A percentile compares a stretch with the other conserved stretches of the same genome.
These are phyloP conservation scores for Palythoa caribaeorum DNA, from an alignment of 92 coral and sea anemone genomes.

Conservation along the genomic window DNA sequence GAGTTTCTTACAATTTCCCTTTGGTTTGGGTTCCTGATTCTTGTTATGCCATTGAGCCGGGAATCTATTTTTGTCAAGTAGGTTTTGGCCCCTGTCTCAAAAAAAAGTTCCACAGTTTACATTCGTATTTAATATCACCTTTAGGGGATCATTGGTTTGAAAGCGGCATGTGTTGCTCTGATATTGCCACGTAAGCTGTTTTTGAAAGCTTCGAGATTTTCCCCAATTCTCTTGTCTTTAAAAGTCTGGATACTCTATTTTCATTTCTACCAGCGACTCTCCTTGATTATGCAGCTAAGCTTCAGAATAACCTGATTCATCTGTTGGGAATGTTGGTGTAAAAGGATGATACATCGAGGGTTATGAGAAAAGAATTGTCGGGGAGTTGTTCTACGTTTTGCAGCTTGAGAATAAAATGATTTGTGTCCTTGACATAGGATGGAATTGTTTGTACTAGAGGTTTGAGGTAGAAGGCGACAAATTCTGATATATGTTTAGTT, in stretches of 20 bases:
- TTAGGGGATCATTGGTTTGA: conserved; percentile 45
- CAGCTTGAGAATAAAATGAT: too few species aligned
- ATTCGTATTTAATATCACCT: conserved; percentile 13
- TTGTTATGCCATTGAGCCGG: conserved; percentile 59
- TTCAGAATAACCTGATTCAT: conserved; percentile 36
- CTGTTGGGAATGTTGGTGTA: not conserved
- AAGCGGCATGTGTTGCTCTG: conserved; percentile 28
- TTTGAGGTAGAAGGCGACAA: too few species aligned
- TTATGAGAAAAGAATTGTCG: too few species aligned
- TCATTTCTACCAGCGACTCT: conserved; percentile 19
- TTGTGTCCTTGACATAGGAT: too few species aligned
- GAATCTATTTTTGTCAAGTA: conserved; percentile 7
- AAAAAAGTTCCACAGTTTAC: conserved; percentile 30
- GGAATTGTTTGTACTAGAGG: too few species aligned
- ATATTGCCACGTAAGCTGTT: conserved; percentile 32
- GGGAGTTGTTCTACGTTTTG: too few species aligned
- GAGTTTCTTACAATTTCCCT: conserved; percentile 56
- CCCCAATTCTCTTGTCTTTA: conserved; percentile 17
- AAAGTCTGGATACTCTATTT: conserved; percentile 49
- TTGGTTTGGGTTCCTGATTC: conserved; percentile 69
- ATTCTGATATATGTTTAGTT: too few species aligned
- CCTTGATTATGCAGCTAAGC: conserved; percentile 1
- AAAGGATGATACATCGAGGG: too few species aligned
- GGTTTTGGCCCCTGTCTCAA: conserved; percentile 41
- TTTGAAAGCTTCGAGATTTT: conserved; percentile 44